Conservation (phyloP, 2,113 vertebrate species). For the Pterophyllum scalare region DNA sequence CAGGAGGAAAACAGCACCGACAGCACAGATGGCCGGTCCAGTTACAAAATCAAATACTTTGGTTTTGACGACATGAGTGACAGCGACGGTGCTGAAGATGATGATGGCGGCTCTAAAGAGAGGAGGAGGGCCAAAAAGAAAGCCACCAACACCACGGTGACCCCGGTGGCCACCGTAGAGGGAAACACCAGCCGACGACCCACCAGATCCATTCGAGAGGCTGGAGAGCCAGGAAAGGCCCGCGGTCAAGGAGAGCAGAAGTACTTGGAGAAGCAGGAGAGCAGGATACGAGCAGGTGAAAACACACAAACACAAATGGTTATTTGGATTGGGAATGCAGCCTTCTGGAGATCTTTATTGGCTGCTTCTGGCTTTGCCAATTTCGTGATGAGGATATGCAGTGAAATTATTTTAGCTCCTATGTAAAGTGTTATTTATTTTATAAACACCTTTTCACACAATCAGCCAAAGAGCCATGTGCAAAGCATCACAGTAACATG, state of each 20-base stretch:
- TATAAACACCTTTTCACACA: background rate
- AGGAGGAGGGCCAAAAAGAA: constrained; percentile 79
- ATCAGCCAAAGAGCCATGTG: background rate
- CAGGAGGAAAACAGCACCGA: constrained; percentile 79
- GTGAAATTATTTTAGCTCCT: background rate
- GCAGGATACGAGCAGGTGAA: constrained; percentile 55
- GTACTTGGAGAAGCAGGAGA: constrained; percentile 16
- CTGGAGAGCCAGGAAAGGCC: constrained; percentile 25
- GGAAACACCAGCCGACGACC: constrained; percentile 54
- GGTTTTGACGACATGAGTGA: constrained; percentile 97
- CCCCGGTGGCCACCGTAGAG: constrained; percentile 59
- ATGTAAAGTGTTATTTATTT: no score
- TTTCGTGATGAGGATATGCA: background rate
- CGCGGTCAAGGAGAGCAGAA: constrained; percentile 33
- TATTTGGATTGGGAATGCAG: no score
- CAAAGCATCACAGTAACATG: background rate
- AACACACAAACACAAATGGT: background rate
- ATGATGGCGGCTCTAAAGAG: constrained; percentile 8
- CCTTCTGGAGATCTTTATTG: no score
- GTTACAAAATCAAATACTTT: constrained; percentile 98
- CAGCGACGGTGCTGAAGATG: constrained; percentile 87
- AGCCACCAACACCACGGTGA: constrained; percentile 70
- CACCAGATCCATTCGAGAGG: constrained; percentile 59
- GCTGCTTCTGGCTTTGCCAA: background rate
- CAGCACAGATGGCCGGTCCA: constrained; percentile 84